Conservation (phyloP, 2,113 vertebrate species). For the Clarias batrachus region DNA sequence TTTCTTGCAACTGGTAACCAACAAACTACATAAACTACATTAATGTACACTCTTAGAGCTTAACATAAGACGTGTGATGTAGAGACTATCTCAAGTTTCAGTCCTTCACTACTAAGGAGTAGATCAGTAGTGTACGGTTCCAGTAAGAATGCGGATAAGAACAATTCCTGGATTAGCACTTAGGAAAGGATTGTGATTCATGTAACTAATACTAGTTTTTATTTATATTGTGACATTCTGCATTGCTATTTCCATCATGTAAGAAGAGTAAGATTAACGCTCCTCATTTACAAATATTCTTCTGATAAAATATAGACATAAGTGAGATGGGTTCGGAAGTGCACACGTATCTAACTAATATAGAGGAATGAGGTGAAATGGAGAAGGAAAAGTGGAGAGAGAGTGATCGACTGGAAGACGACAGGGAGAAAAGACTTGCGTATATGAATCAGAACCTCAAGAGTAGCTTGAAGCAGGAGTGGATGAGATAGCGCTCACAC, state of each 20-base stretch:
- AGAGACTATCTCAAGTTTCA: background rate
- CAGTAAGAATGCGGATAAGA: constrained; percentile 19
- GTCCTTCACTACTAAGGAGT: constrained; percentile 1
- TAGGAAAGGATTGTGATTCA: constrained; percentile 32
- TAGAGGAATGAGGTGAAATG: background rate
- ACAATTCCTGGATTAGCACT: constrained; percentile 18
- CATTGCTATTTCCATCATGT: constrained; percentile 5
- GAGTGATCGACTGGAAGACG: constrained; percentile 7
- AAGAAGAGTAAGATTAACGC: background rate
- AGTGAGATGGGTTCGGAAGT: background rate
- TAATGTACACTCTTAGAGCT: constrained; percentile 26
- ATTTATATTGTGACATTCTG: constrained; percentile 17
- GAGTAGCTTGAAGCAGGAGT: constrained; percentile 6
- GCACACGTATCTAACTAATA: constrained; percentile 9
- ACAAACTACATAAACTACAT: constrained; percentile 47
- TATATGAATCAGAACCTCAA: constrained; percentile 2
- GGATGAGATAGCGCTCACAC: background rate
- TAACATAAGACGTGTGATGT: constrained; percentile 26
- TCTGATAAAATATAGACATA: constrained; percentile 29
- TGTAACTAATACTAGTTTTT: constrained; percentile 29
- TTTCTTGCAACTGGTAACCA: constrained; percentile 36
- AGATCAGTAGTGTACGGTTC: background rate
- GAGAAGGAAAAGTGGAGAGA: constrained; percentile 1
- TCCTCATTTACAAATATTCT: constrained; percentile 29
- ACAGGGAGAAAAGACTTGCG: constrained; percentile 20